These are phyloP conservation scores for Gnathochromis pfefferi DNA, from an alignment of 2,113 vertebrate genomes.

Conservation along the genomic window DNA sequence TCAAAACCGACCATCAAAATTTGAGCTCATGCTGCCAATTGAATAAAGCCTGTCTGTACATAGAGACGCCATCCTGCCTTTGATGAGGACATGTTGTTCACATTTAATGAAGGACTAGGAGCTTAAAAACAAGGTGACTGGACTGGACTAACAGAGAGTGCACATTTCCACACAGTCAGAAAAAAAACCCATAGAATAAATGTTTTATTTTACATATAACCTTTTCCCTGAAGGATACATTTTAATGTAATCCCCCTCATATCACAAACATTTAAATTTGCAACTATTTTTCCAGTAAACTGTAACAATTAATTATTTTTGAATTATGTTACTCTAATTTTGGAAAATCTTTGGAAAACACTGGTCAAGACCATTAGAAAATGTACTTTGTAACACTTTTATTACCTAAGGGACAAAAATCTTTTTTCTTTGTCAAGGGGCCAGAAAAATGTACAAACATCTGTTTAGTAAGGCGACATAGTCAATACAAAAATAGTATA, in stretches of 20 bases:
- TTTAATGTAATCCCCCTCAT: neutral
- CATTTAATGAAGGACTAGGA: neutral
- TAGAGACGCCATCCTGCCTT: fast-evolving
- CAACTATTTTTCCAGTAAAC: neutral
- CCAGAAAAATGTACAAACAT: neutral
- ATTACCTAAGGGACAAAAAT: neutral
- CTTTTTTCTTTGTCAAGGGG: neutral
- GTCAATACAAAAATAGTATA: neutral
- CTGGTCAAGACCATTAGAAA: neutral
- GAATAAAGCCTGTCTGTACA: neutral
- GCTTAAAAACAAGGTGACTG: neutral
- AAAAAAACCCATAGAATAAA: neutral
- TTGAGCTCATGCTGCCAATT: neutral
- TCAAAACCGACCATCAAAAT: fast-evolving
- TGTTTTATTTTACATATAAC: neutral
- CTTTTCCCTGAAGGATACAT: neutral
- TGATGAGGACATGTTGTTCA: neutral
- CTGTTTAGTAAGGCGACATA: neutral
- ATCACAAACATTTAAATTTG: neutral
- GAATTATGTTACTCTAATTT: neutral
- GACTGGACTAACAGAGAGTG: neutral
- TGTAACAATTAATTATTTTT: neutral
- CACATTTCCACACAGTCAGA: neutral
- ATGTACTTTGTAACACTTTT: neutral
- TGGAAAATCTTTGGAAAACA: neutral